These are phyloP conservation scores for Spermophilus dauricus DNA, from an alignment of 2,113 vertebrate species.

Conservation along the genomic window DNA sequence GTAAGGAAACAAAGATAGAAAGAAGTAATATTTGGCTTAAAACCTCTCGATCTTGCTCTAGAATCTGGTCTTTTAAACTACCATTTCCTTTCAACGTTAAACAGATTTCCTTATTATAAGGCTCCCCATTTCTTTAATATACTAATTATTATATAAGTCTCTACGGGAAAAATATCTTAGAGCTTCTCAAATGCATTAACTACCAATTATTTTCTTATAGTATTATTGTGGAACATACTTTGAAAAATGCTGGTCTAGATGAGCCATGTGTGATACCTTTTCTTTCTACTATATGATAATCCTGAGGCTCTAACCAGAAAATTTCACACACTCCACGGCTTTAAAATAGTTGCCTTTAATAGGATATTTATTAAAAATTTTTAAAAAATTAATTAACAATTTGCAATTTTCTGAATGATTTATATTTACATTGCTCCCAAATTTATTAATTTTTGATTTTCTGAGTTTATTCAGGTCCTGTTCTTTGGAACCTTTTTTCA, in stretches of 20 bases:
- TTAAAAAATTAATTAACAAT: constrained; percentile 1
- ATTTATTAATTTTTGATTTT: constrained; percentile 16
- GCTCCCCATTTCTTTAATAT: not conserved
- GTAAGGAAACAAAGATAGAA: not conserved
- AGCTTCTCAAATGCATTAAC: not conserved
- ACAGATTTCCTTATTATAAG: not conserved
- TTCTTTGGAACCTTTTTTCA: not conserved
- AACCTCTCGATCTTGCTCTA: not conserved
- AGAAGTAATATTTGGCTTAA: not conserved
- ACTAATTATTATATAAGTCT: not conserved
- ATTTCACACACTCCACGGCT: not conserved
- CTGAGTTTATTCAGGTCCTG: not conserved
- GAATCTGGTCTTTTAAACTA: not conserved
- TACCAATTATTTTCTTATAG: not conserved
- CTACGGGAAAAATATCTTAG: not conserved
- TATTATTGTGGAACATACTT: not conserved
- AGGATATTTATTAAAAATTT: not conserved
- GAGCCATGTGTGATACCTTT: not conserved
- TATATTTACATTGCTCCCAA: not conserved
- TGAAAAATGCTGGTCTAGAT: not conserved
- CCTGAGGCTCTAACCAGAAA: not conserved
- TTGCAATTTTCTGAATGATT: constrained; percentile 24
- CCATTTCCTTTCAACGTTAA: not conserved
- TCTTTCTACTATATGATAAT: not conserved
- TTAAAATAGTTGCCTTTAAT: not conserved